phyloP scores from a whole-genome alignment of 23 tunicate species.

The Oikopleura dioica region DNA sequence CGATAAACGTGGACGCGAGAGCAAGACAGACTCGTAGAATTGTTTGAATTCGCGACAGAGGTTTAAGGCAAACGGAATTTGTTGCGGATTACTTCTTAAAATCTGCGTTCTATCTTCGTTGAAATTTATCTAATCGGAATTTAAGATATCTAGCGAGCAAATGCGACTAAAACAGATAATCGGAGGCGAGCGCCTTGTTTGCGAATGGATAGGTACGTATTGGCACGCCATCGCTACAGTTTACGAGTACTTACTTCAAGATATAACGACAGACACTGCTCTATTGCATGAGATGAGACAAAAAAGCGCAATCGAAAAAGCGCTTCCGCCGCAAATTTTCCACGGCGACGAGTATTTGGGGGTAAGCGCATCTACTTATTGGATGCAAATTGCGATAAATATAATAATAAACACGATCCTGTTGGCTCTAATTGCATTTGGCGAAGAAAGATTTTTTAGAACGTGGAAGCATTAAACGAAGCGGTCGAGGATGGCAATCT shows the following conservation, averaged over 20 bases:
- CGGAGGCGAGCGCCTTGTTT: not conserved
- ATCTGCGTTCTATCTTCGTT: too few species aligned
- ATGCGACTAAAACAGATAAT: not conserved
- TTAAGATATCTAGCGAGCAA: not conserved
- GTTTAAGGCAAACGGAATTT: not conserved
- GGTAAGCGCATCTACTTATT: too few species aligned
- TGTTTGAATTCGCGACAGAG: not conserved
- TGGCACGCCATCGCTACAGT: not conserved
- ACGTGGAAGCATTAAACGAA: not conserved
- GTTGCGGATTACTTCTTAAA: not conserved
- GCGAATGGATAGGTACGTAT: not conserved
- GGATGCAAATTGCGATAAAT: too few species aligned
- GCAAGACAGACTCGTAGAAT: too few species aligned
- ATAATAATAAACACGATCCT: too few species aligned
- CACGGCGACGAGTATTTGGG: not conserved
- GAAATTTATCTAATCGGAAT: too few species aligned
- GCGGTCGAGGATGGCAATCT: constrained; percentile 1
- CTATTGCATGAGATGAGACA: not conserved
- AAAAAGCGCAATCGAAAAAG: not conserved
- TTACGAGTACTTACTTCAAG: not conserved
- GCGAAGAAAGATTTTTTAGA: too few species aligned
- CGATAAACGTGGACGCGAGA: too few species aligned
- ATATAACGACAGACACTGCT: not conserved
- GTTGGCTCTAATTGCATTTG: too few species aligned
- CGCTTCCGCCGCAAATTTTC: not conserved